A percentile compares a stretch with the other conserved stretches of the same genome.
Evolutionary conservation across 2,113 vertebrate species (phyloP).

Genomic region (Catharus fuscescens): DNA sequence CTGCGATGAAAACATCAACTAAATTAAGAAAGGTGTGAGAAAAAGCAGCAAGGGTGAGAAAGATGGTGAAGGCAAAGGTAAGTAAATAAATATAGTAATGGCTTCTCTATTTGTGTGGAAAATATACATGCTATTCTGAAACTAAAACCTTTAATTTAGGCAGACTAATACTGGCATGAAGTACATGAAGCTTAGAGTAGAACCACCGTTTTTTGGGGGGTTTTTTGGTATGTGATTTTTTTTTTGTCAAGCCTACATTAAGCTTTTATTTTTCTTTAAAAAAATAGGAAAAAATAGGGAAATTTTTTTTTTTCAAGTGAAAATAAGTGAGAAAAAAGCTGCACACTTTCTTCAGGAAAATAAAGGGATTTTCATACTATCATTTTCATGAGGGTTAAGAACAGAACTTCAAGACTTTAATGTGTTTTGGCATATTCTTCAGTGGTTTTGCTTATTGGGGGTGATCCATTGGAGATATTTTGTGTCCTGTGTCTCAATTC

Average conservation of each 20-base stretch:
- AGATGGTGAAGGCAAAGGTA: neutral
- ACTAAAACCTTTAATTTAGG: neutral
- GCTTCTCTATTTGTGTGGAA: neutral
- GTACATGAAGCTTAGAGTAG: neutral
- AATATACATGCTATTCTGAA: neutral
- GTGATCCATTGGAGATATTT: neutral
- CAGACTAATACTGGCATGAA: neutral
- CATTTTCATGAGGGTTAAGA: neutral
- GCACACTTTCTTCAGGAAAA: neutral
- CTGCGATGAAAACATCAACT: neutral
- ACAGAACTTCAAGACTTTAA: neutral
- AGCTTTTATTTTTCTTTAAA: neutral
- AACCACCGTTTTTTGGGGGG: neutral
- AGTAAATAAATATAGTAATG: neutral
- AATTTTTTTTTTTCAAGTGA: too few relatives aligned
- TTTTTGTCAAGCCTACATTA: neutral
- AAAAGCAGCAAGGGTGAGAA: neutral
- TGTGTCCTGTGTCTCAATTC: neutral
- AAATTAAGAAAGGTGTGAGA: neutral
- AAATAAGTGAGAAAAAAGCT: neutral
- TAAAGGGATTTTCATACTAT: neutral
- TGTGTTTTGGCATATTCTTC: neutral
- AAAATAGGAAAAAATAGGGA: too few relatives aligned
- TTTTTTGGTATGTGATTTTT: neutral
- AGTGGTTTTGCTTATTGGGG: neutral